phyloP scores from a whole-genome alignment of 1,140 invertebrate genomes.

The Euschistus heros region DNA sequence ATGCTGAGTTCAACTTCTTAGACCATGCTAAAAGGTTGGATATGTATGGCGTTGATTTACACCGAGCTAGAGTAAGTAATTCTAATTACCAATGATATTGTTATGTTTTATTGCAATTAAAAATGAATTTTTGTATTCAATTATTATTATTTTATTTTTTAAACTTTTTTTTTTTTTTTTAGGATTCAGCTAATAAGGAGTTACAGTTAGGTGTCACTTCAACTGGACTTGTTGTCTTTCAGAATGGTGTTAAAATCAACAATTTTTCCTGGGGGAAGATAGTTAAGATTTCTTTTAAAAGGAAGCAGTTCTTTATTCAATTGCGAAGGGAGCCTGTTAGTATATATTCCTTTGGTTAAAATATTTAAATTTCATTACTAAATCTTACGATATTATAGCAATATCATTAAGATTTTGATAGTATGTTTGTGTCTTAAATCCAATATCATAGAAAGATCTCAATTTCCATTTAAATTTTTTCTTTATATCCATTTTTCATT shows the following conservation, averaged over 20 bases:
- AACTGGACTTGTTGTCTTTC: constrained; percentile 82
- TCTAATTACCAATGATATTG: neutral
- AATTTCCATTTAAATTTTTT: too few species aligned
- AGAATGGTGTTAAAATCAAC: constrained; percentile 86
- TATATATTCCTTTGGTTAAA: constrained; percentile 24
- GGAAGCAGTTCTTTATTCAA: constrained; percentile 96
- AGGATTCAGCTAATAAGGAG: constrained; percentile 83
- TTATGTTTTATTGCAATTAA: neutral
- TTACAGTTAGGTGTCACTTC: constrained; percentile 88
- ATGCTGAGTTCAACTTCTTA: constrained; percentile 89
- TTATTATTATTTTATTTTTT: neutral
- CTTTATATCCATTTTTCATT: too few species aligned
- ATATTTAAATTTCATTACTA: neutral
- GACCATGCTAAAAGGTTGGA: constrained; percentile 85
- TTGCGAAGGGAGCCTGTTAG: constrained; percentile 78
- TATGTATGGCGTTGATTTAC: constrained; percentile 86
- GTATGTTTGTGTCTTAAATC: too few species aligned
- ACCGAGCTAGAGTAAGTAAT: constrained; percentile 67
- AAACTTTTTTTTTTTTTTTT: constrained; percentile 18
- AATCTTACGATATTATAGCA: too few species aligned
- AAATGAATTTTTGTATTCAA: neutral
- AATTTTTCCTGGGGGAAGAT: constrained; percentile 98
- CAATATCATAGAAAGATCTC: too few species aligned
- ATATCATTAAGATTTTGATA: too few species aligned
- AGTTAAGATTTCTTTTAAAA: constrained; percentile 97